Evolutionary conservation across 2,113 vertebrate genomes (phyloP).

Genomic region (Chlorodrepanis virens): DNA sequence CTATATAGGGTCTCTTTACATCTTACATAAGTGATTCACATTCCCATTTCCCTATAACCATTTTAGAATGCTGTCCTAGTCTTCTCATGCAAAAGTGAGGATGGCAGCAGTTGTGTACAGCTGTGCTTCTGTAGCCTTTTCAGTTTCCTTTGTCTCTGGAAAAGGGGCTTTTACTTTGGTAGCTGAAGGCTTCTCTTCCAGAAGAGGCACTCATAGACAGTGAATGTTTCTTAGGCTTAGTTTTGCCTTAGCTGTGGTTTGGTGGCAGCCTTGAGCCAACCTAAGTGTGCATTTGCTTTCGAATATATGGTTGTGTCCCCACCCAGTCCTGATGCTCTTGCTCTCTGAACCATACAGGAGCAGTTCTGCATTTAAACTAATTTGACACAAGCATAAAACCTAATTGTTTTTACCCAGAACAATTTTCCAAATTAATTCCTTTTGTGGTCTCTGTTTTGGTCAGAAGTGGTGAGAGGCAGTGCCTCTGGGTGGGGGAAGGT

Average conservation of each 20-base stretch:
- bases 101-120: neutral
- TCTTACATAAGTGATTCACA: neutral
- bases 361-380: neutral
- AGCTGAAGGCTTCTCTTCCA: neutral
- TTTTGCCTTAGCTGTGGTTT: neutral
- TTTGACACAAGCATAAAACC: neutral
- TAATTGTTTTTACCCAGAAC: neutral
- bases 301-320: accelerated
- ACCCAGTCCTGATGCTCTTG: neutral
- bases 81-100: neutral
- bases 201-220: neutral
- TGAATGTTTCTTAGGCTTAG: neutral
- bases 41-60: neutral
- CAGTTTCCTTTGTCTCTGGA: neutral
- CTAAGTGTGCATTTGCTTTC: neutral
- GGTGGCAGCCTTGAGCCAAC: neutral
- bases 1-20: neutral
- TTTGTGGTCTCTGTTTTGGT: neutral
- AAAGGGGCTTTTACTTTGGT: neutral
- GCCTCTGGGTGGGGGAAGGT: neutral
- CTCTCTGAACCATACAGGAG: neutral
- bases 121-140: neutral
- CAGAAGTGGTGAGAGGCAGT: neutral
- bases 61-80: neutral
- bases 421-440: neutral